Percentiles rank a stretch among this genome's conserved stretches.
Conservation (phyloP, 2,888 invertebrate genomes). For the Entomobrya multifasciata region DNA sequence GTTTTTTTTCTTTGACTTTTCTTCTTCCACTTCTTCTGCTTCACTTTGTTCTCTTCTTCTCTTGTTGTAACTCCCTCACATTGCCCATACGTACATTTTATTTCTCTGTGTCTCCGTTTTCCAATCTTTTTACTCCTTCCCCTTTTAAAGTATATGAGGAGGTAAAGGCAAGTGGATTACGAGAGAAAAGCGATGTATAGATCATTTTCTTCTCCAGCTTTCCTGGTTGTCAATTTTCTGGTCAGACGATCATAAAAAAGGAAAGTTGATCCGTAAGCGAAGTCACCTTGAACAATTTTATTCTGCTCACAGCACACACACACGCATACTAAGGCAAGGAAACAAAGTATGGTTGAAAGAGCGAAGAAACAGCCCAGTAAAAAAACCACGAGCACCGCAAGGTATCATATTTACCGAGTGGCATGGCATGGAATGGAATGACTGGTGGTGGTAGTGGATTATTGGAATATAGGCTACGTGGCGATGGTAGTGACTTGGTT, state of each 20-base stretch:
- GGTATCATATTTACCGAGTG: constrained; percentile 3
- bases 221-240: constrained; percentile 48
- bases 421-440: not conserved
- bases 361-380: too few relatives aligned
- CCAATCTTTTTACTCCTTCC: constrained; percentile 3
- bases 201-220: constrained; percentile 39
- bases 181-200: constrained; percentile 45
- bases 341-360: not conserved
- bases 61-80: not conserved
- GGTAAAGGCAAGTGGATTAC: constrained; percentile 35
- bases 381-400: not conserved
- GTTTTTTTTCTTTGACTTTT: constrained; percentile 39
- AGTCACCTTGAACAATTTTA: constrained; percentile 52
- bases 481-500: constrained; percentile 31
- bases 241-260: constrained; percentile 48
- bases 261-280: constrained; percentile 45
- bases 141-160: not conserved
- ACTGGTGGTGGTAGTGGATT: not conserved
- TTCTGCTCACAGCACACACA: constrained; percentile 33
- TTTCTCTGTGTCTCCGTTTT: constrained; percentile 24
- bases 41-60: not conserved
- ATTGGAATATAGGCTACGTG: constrained; percentile 7
- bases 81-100: too few relatives aligned
- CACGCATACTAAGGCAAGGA: too few relatives aligned
- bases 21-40: constrained; percentile 1